Percentiles rank a stretch among this genome's conserved stretches.
Evolutionary conservation across 1,140 invertebrate genomes (phyloP).

Genomic region (Tachypleus tridentatus): DNA sequence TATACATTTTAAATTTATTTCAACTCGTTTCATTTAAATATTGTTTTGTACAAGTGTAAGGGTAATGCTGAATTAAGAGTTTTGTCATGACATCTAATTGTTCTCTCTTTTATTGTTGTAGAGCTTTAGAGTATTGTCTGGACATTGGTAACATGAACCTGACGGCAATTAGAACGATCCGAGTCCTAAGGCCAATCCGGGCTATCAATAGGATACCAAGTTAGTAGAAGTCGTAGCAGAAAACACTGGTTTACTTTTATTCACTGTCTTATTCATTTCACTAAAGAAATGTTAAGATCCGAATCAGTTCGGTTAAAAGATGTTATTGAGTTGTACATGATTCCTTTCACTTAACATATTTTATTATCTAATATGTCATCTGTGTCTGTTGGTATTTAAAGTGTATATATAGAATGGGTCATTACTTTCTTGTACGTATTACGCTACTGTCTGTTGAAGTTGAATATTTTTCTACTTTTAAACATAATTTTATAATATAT

Average conservation of each 20-base stretch:
- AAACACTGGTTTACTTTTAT: background rate
- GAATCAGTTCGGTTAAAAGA: no score
- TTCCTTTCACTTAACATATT: no score
- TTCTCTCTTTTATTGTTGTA: slow-evolving; percentile 40
- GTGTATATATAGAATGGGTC: no score
- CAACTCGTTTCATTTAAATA: background rate
- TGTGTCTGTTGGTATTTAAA: no score
- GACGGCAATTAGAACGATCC: slow-evolving; percentile 92
- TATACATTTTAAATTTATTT: no score
- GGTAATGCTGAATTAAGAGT: slow-evolving; percentile 18
- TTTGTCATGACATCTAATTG: slow-evolving; percentile 4
- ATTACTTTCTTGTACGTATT: no score
- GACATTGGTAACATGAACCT: slow-evolving; percentile 96
- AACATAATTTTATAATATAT: no score
- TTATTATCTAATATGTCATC: no score
- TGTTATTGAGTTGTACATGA: no score
- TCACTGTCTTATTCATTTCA: background rate
- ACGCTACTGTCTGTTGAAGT: no score
- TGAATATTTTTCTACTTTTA: no score
- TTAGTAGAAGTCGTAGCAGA: slow-evolving; percentile 47
- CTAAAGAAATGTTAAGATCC: no score
- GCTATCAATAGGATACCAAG: slow-evolving; percentile 99
- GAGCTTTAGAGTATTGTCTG: slow-evolving; percentile 83
- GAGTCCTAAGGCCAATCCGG: slow-evolving; percentile 85
- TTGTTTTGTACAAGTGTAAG: background rate